Evolutionary conservation across 1,140 invertebrate species (phyloP), one percentile per base, ranked within the genome.

Genomic region (Zeugodacus cucurbitae): DNA sequence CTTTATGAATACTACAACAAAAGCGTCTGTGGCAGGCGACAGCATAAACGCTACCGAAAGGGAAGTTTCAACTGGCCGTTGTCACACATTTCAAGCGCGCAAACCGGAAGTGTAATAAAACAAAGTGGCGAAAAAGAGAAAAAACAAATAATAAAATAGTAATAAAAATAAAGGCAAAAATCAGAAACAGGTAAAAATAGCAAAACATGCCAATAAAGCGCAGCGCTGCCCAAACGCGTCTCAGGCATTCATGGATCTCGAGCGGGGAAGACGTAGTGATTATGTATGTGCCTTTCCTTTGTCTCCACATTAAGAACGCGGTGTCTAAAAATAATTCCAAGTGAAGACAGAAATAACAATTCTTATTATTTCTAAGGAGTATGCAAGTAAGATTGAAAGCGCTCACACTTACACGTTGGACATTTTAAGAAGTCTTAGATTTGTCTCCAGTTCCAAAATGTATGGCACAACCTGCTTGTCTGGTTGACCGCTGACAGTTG

Each of bases 21-120:
- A 32, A 74, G 32, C 22, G 34, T 41, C 41, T 20, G 14, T 74
- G 32, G 34, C 67, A 8, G 34, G 67, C 67, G 67, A 41, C 67
- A 74, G 34, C 34, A 37, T 41, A 74, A 37, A 1, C 67, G 67
- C 67, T 41, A 74, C 67, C 67, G 67, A 74, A 74, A 74, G 67
- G 67, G 67, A 74, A 74, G 67, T 32, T 22, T 74, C 67, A 10
- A 74, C 34, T 41, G 67, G 34, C 67, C 8, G 67, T 74, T 74
- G 67, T 74, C 67, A 74, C 67, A 74, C 67, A 74, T 37, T 37
- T 41, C 22, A 41, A 74, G 34, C 34, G 67, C 67, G 34, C 67
- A 74, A 74, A 74, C 67, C 67, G 67, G 67, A 74, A 74, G 67
- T 74, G 67, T 32, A 74, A 74, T 74, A 74, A 74, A 74, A 74